Evolutionary conservation across 2,113 vertebrate genomes (phyloP).

Genomic region (Spheniscus mendiculus): DNA sequence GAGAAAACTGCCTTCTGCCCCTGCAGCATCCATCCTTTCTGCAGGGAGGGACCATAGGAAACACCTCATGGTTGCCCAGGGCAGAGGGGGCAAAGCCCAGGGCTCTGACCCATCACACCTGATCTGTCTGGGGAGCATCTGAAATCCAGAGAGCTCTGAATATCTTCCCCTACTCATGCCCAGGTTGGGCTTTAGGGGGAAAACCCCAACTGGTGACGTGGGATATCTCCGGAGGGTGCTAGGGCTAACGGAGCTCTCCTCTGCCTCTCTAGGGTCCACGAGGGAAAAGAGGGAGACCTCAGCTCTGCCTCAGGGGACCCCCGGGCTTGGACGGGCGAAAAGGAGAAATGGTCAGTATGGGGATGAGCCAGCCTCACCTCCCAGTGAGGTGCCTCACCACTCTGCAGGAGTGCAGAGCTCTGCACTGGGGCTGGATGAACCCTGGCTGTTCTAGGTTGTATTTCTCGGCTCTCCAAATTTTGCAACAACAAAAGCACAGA

Average conservation of each 20-base stretch:
- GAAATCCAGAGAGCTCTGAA: neutral
- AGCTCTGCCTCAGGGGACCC: slow-evolving; percentile 73
- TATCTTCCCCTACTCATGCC: neutral
- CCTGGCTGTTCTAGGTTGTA: neutral
- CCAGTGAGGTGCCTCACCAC: neutral
- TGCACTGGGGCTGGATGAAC: neutral
- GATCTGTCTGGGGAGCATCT: neutral
- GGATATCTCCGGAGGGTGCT: neutral
- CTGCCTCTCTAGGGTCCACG: slow-evolving; percentile 74
- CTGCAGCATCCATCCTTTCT: neutral
- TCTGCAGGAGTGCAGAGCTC: neutral
- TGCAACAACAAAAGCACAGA: neutral
- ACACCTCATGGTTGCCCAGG: neutral
- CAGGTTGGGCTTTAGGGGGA: neutral
- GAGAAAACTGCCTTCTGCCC: neutral
- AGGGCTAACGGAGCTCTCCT: neutral
- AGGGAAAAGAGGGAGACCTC: slow-evolving; percentile 79
- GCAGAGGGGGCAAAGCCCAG: neutral
- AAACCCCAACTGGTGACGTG: accelerated
- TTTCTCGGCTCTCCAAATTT: neutral
- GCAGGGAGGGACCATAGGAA: neutral
- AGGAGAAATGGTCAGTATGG: slow-evolving; percentile 77
- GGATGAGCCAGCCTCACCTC: accelerated
- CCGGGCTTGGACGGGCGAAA: slow-evolving; percentile 74
- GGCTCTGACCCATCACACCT: too few relatives aligned